phyloP scores from a whole-genome alignment of 2,888 invertebrate species.

The Tipula unca region DNA sequence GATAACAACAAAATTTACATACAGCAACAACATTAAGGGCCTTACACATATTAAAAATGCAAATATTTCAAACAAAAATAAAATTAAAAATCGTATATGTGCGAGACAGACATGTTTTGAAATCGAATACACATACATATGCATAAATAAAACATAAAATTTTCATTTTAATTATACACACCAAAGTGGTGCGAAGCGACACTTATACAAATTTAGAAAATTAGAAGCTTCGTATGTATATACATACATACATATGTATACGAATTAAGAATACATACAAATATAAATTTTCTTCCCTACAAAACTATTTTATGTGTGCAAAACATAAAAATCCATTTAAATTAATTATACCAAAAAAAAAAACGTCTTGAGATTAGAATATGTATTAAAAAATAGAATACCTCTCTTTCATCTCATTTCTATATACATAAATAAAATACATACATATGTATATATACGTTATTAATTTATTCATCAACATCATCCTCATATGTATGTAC shows the following conservation, averaged over 20 bases:
- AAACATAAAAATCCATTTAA: not conserved
- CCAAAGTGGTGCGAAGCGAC: not conserved
- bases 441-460: not conserved
- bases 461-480: slow-evolving; percentile 3
- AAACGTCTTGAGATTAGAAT: not conserved
- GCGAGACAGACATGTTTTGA: not conserved
- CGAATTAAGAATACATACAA: not conserved
- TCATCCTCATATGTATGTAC: not conserved
- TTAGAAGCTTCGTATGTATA: not conserved
- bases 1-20: not conserved
- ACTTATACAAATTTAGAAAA: not conserved
- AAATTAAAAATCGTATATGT: not conserved
- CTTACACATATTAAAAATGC: not conserved
- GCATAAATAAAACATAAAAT: not conserved
- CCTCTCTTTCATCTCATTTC: not conserved
- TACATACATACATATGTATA: not conserved
- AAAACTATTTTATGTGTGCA: not conserved
- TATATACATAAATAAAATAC: not conserved
- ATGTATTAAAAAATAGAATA: not conserved
- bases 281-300: not conserved
- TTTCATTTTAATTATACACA: not conserved
- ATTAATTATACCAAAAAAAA: not conserved
- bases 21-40: not conserved
- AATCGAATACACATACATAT: not conserved
- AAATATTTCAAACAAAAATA: not conserved